Conservation (phyloP, 2,113 vertebrate genomes). For the Anolis sagrei region DNA sequence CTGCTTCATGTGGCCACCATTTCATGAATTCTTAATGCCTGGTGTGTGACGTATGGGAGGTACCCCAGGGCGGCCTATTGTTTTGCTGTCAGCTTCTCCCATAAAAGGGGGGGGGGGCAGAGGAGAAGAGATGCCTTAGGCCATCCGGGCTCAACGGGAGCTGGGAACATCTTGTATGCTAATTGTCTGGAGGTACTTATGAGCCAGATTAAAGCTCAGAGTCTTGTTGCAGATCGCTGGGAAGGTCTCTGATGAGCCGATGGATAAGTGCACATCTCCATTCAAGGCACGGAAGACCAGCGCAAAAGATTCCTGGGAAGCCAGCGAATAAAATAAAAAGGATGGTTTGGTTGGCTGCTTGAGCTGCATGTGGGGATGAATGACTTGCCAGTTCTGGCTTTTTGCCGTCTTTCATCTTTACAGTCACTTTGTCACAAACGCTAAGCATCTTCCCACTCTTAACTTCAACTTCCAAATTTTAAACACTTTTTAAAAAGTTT, state of each 20-base stretch:
- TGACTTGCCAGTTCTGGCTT: neutral
- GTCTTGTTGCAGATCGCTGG: slow-evolving; percentile 55
- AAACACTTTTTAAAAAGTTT: no score
- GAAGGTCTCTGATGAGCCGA: slow-evolving; percentile 68
- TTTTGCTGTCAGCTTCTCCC: neutral
- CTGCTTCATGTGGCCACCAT: neutral
- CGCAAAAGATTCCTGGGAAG: slow-evolving; percentile 55
- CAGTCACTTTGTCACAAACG: neutral
- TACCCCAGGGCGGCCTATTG: neutral
- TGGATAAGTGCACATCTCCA: slow-evolving; percentile 65
- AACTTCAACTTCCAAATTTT: neutral
- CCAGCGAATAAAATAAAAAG: slow-evolving; percentile 21
- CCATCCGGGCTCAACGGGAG: slow-evolving; percentile 46
- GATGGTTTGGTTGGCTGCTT: slow-evolving; percentile 48
- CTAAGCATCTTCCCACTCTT: neutral
- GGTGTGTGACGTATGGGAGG: neutral
- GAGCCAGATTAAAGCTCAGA: slow-evolving; percentile 62
- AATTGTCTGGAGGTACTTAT: slow-evolving; percentile 66
- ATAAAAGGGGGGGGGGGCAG: no score
- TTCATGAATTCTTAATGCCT: neutral
- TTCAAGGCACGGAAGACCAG: slow-evolving; percentile 61
- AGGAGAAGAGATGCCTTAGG: slow-evolving; percentile 31
- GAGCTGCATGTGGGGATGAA: slow-evolving; percentile 41
- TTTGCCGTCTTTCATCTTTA: neutral
- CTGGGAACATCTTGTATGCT: slow-evolving; percentile 62